These are phyloP conservation scores for Timema cristinae DNA, from an alignment of 2,888 invertebrate species.

Conservation along the genomic window DNA sequence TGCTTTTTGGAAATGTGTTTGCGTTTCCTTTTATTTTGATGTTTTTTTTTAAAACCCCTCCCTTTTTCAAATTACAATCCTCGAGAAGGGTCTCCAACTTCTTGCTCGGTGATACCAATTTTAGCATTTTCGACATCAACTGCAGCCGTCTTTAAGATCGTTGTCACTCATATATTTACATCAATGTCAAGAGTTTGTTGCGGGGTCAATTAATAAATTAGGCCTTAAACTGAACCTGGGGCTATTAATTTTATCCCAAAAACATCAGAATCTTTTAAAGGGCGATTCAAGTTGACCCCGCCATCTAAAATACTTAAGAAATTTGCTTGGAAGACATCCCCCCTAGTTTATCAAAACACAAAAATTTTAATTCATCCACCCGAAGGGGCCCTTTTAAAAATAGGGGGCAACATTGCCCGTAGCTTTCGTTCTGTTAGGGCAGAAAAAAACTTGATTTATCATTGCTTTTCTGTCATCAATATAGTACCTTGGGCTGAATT, in stretches of 20 bases:
- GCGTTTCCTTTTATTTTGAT: neutral
- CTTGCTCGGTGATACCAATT: constrained; percentile 22
- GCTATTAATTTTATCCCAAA: too few species aligned
- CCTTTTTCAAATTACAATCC: constrained; percentile 2
- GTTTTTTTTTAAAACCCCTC: neutral
- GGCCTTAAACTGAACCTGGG: too few species aligned
- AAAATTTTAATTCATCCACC: constrained; percentile 21
- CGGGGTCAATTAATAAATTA: too few species aligned
- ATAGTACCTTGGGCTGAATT: constrained; percentile 23
- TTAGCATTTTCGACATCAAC: constrained; percentile 21
- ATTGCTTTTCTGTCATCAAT: constrained; percentile 23
- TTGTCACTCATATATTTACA: too few species aligned
- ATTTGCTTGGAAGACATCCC: constrained; percentile 25
- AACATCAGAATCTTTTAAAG: too few species aligned
- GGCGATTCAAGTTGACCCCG: neutral
- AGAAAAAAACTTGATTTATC: constrained; percentile 25
- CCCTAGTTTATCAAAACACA: constrained; percentile 21
- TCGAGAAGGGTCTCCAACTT: constrained; percentile 22
- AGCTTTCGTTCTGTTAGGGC: constrained; percentile 20
- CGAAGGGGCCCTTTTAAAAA: constrained; percentile 19
- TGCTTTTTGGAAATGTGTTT: constrained; percentile 9
- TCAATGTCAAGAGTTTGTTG: too few species aligned
- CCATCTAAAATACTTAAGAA: constrained; percentile 19
- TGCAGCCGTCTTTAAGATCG: neutral
- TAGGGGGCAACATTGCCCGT: constrained; percentile 24